Base-by-base conservation (phyloP, 2,888 invertebrate genomes). In the Seira sanloemensis region DNA sequence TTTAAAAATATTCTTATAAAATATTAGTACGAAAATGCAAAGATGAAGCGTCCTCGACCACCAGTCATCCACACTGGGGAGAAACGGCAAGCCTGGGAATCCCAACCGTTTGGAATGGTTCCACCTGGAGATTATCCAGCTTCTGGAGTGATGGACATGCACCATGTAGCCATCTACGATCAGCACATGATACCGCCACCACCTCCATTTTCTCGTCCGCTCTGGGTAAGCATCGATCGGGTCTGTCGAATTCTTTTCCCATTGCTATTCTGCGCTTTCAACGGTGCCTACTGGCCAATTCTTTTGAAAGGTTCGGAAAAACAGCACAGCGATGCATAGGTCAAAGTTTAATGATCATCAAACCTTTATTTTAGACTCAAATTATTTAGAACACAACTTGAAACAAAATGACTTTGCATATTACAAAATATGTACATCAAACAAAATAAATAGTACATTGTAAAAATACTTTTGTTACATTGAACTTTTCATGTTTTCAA, bases 281-380 rank as follows among this genome's bases (percentile, higher is more conserved):
- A 95, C 75, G 92, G 94, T 0, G 92, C 95, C 90, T 96, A 95
- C 91, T 96, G 96, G 96, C 95, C 95, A 0, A 94, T 95, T 84
- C 91, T 96, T 0, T 2, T 86, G 0, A 25, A 80, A 18, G 88
- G 86, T 2, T 24, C 86, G 1, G 23, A 25, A n/a, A 85, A 73
- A 9, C 82, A 85, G 21, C 66, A 86, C 58, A 0, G 4, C 37
- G 67, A 69, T 9, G 54, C 37, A 37, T 37, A 37, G 12, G 12
- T 37, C 12, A n/a, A n/a, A n/a, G n/a, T n/a, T n/a, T 9, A 68
- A n/a, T 68, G 9, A 12, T 62, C n/a, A n/a, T 62, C 62, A 62
- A 16, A 62, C 62, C n/a, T 62, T 62, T 62, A 62, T 19, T 62
- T 62, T 62, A n/a, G n/a, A n/a, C n/a, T n/a, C n/a, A n/a, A n/a